Percentiles rank a stretch among this genome's conserved stretches.
Conservation (phyloP, 2,888 invertebrate genomes). For the Bugulina stolonifera region DNA sequence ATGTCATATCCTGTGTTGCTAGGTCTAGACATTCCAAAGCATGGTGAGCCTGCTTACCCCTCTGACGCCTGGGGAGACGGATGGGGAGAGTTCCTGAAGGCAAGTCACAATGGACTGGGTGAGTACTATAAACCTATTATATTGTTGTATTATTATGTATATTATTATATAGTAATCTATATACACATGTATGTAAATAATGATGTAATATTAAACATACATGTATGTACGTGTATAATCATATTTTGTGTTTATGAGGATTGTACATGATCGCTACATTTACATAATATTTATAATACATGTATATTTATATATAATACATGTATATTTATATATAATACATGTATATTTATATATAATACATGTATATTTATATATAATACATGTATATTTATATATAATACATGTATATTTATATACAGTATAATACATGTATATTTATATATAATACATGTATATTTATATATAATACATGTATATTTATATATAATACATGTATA, state of each 20-base stretch:
- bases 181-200: too few species aligned
- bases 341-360: neutral
- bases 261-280: too few species aligned
- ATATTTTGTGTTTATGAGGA: too few species aligned
- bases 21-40: conserved; percentile 55
- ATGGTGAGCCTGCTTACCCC: conserved; percentile 56
- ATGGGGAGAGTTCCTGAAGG: conserved; percentile 34
- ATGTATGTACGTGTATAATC: too few species aligned
- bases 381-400: neutral
- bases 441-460: neutral
- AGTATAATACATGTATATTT: neutral
- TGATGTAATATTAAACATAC: too few species aligned
- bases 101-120: conserved; percentile 10
- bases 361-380: neutral
- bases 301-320: neutral
- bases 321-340: neutral
- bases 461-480: too few species aligned
- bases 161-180: too few species aligned
- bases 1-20: conserved; percentile 20
- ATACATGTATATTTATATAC: neutral
- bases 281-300: neutral
- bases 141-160: neutral
- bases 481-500: too few species aligned
- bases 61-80: conserved; percentile 47
- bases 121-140: neutral